Evolutionary conservation across 2,888 invertebrate species (phyloP).

Genomic region (Dasysyrphus albostriatus): DNA sequence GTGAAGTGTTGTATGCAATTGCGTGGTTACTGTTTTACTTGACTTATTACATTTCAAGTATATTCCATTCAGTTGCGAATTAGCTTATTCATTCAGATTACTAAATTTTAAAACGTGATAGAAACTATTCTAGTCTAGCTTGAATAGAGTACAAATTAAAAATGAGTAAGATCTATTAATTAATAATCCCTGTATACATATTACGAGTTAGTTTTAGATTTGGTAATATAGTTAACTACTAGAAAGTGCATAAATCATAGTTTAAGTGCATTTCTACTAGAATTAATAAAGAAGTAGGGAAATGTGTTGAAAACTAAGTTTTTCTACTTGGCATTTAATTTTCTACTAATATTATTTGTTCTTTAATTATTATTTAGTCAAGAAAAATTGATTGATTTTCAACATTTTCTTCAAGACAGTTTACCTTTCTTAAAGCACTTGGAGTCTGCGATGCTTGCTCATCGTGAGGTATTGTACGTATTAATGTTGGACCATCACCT

Average conservation of each 20-base stretch:
- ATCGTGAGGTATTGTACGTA: constrained; percentile 87
- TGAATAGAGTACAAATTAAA: not conserved
- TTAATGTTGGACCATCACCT: constrained; percentile 85
- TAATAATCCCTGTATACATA: not conserved
- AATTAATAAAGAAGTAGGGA: constrained; percentile 4
- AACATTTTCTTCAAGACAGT: constrained; percentile 41
- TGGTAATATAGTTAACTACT: constrained; percentile 12
- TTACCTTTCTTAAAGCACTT: constrained; percentile 82
- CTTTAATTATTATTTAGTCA: not conserved
- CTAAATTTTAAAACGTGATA: not conserved
- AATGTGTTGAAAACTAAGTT: constrained; percentile 15
- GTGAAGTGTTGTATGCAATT: not conserved
- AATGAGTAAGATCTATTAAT: not conserved
- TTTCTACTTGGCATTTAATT: constrained; percentile 18
- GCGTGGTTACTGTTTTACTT: not conserved
- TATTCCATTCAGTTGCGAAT: not conserved
- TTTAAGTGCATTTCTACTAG: constrained; percentile 23
- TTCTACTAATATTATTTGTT: constrained; percentile 7
- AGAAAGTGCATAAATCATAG: constrained; percentile 1
- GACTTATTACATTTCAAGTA: not conserved
- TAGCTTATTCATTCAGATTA: not conserved
- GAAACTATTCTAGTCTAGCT: not conserved
- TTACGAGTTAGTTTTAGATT: constrained; percentile 5
- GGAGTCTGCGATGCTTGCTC: constrained; percentile 85
- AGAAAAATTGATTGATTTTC: constrained; percentile 14